These are phyloP conservation scores for Loxodonta africana DNA, from an alignment of 2,113 vertebrate species.

Conservation along the genomic window DNA sequence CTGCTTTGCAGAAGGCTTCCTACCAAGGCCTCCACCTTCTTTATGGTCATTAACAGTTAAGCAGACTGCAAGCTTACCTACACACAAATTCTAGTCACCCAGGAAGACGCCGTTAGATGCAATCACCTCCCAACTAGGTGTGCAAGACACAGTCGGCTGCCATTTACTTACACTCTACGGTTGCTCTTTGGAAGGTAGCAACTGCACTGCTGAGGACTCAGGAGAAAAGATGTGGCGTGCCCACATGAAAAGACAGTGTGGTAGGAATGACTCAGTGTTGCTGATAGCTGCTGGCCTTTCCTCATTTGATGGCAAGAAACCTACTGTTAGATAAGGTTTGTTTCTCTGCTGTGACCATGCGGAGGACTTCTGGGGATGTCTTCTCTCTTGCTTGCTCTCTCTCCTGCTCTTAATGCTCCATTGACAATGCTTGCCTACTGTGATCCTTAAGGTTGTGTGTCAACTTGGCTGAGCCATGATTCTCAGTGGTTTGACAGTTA, in stretches of 20 bases:
- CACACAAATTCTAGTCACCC: background rate
- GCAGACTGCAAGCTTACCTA: background rate
- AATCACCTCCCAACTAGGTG: background rate
- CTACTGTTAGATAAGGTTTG: background rate
- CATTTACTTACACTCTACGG: background rate
- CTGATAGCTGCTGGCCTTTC: background rate
- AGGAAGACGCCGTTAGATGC: background rate
- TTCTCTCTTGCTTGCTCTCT: too few relatives aligned
- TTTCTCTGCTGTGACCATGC: background rate
- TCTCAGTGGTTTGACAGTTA: too few relatives aligned
- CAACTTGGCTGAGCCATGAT: too few relatives aligned
- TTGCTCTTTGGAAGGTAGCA: background rate
- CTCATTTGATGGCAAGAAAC: background rate
- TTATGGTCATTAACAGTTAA: conserved; percentile 10
- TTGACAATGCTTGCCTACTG: background rate
- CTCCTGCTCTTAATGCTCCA: background rate
- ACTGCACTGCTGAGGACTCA: background rate
- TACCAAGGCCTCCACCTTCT: background rate
- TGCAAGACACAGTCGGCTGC: background rate
- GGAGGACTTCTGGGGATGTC: background rate
- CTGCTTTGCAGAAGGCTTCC: background rate
- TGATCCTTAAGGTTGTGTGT: too few relatives aligned
- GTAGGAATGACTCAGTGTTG: background rate
- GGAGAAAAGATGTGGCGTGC: background rate
- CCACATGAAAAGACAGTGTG: background rate